Evolutionary conservation across 2,888 invertebrate species (phyloP), one percentile per base, ranked within the genome.

Genomic region (Celastrina argiolus): DNA sequence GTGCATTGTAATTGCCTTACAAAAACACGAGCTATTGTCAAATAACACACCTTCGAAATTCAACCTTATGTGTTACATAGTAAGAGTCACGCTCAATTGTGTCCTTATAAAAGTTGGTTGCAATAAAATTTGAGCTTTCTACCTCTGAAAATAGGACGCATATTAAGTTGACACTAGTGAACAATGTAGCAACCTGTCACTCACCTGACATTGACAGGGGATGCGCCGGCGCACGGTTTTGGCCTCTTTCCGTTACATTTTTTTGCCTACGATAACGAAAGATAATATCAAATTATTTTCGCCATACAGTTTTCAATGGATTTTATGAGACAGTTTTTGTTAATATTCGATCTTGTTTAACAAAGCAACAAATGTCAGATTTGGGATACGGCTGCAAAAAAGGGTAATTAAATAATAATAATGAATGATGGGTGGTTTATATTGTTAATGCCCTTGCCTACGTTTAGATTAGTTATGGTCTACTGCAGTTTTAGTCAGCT

Each of bases 111-210:
- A 51, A 51, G 12, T 51, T 12, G 1, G 1, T 14, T 12, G 10
- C 51, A 51, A 12, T 58, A 2, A 16, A 58, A 31, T 31, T 31
- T 58, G 28, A n/a, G 16, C n/a, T 8, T 58, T 28, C 2, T 31
- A 1, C 5, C 2, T 8, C 8, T 3, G 0, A 6, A 58, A 7
- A 16, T 58, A 58, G 16, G 1, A 10, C 7, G 0, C 6, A 39
- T 12, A 14, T 61, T 61, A 5, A 31, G 26, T 68, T 61, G 12
- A 26, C 18, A 14, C 41, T 12, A 10, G 66, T 14, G 31, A 81
- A 82, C 82, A 85, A 80, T 70, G 80, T 72, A 77, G 80, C 82
- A 76, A 71, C 74, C 66, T 69, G 75, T 70, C 73, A 73, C 69
- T 75, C 72, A 71, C 64, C 66, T 70, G 80, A 77, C 77, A 69